Evolutionary conservation across 2,888 invertebrate genomes (phyloP), one percentile per base, ranked within the genome.

Genomic region (Acleris emargana): DNA sequence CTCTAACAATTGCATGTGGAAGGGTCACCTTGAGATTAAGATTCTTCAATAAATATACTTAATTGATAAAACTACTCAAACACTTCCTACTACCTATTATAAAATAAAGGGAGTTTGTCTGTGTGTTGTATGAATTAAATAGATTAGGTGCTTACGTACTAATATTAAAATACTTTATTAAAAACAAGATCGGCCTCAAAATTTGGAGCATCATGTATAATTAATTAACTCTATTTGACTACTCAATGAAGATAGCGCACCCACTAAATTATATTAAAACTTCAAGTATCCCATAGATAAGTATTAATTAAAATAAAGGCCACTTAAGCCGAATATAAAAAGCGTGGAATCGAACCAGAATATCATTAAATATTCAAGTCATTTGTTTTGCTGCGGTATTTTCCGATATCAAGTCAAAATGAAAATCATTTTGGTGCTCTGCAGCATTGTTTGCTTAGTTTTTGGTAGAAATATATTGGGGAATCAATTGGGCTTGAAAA

Each of bases 391-490:
- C 38, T 38, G 38, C 13, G 17, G 4, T 5, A 43, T 17, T 43
- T 38, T 20, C 53, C 7, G 28, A 16, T 9, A 49, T 6, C 5
- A 38, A 25, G 1, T 57, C 32, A 76, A 76, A 78, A 86, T 86
- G 86, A 86, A 83, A 73, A 74, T 71, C 61, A 76, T 82, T 70
- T 72, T 82, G 60, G 73, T 80, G 42, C 69, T 83, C 64, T 76
- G 77, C 72, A 73, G 77, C 73, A 67, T 82, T 32, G 71, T 84
- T 72, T 75, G 77, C 22, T 57, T 83, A 67, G 80, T 77, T 69
- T 82, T 80, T 72, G 76, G 79, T 61, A 83, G 81, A 78, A 77
- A 72, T 74, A 77, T 81, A 67, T 70, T 72, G 18, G 69, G 61
- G 1, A 57, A 66, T 38, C 54, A 25, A 25, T 25, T 66, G 50